Evolutionary conservation across 1,140 invertebrate species (phyloP).

Genomic region (Asobara japonica): DNA sequence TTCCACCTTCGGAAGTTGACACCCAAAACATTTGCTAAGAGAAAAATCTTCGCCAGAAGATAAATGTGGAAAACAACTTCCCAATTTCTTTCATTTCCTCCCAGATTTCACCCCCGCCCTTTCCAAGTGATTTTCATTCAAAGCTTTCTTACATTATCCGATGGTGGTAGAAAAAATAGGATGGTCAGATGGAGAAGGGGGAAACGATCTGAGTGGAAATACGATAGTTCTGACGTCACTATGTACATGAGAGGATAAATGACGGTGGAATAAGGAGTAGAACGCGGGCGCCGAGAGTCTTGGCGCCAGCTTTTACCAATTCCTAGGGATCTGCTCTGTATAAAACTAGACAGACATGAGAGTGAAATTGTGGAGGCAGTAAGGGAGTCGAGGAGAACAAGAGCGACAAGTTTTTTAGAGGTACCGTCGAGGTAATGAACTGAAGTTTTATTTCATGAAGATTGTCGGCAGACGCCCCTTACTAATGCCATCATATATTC

Average conservation of each 20-base stretch:
- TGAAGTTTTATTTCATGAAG: neutral
- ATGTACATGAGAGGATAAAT: constrained; percentile 50
- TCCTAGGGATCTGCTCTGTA: neutral
- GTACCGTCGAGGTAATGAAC: neutral
- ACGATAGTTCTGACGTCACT: constrained; percentile 5
- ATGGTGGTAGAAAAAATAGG: neutral
- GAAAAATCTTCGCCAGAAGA: no score
- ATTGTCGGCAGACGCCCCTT: constrained; percentile 4
- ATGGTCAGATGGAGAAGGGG: neutral
- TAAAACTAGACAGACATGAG: neutral
- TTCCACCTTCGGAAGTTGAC: no score
- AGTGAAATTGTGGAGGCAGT: neutral
- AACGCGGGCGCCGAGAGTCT: constrained; percentile 52
- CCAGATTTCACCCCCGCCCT: no score
- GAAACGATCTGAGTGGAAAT: neutral
- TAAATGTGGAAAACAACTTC: no score
- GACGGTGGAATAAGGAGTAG: constrained; percentile 36
- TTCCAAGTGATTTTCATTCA: neutral
- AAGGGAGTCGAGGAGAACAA: neutral
- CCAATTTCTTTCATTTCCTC: neutral
- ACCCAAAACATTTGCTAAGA: no score
- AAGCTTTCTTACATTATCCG: neutral
- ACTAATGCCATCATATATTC: neutral
- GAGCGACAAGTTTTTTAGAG: neutral
- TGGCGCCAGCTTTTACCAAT: constrained; percentile 49